These are phyloP conservation scores for Rhyacophila brunnea DNA, from an alignment of 1,140 invertebrate genomes.

Conservation along the genomic window DNA sequence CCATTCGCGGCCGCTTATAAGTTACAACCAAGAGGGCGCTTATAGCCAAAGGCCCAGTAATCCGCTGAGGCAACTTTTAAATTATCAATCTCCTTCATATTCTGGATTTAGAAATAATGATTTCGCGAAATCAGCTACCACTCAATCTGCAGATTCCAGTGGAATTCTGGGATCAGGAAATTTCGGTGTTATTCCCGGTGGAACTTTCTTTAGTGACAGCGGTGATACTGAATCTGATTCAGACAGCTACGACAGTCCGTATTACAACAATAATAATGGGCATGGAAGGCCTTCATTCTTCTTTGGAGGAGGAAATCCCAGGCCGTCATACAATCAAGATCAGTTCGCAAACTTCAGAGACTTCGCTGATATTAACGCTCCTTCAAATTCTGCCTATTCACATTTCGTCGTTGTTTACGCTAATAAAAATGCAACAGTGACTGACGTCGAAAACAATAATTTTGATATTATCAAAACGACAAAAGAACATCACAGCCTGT, in stretches of 20 bases:
- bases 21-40: constrained; percentile 49
- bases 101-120: constrained; percentile 41
- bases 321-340: constrained; percentile 64
- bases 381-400: constrained; percentile 76
- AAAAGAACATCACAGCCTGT: constrained; percentile 47
- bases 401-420: constrained; percentile 80
- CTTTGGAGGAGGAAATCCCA: constrained; percentile 56
- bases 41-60: constrained; percentile 51
- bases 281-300: constrained; percentile 63
- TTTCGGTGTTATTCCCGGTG: constrained; percentile 83
- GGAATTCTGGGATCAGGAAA: constrained; percentile 78
- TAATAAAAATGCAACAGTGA: constrained; percentile 65
- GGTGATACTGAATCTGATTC: constrained; percentile 47
- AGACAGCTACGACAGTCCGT: constrained; percentile 56
- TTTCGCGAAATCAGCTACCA: constrained; percentile 33
- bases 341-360: constrained; percentile 86
- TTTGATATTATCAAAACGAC: constrained; percentile 11
- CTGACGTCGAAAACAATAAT: constrained; percentile 43
- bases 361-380: constrained; percentile 84
- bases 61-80: constrained; percentile 49
- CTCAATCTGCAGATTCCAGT: constrained; percentile 38
- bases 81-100: constrained; percentile 48
- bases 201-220: constrained; percentile 74
- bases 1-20: constrained; percentile 42
- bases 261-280: constrained; percentile 68